Percentiles rank a stretch among this genome's conserved stretches.
These are phyloP conservation scores for Microplitis manilae DNA, from an alignment of 2,888 invertebrate genomes.

Conservation along the genomic window DNA sequence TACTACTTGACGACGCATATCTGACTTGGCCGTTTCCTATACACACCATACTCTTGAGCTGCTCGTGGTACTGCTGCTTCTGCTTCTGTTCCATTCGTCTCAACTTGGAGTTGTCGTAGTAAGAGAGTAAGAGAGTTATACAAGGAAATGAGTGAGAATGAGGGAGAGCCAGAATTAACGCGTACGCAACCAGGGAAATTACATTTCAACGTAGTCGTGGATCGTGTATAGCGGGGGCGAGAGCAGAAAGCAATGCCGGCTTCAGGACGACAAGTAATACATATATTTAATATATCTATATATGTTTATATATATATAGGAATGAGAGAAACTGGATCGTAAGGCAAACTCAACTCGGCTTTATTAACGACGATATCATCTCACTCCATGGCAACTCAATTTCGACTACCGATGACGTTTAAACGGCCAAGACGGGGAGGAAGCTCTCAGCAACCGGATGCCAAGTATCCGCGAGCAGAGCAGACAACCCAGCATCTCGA, in stretches of 20 bases:
- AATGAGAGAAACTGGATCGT: conserved; percentile 5
- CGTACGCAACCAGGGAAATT: conserved; percentile 46
- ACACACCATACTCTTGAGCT: conserved; percentile 2
- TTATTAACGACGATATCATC: conserved; percentile 40
- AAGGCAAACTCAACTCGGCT: conserved; percentile 24
- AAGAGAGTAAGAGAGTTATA: background rate
- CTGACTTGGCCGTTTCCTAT: conserved; percentile 45
- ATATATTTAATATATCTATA: no score
- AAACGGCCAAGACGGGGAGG: background rate
- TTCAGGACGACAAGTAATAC: background rate
- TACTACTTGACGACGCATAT: conserved; percentile 62
- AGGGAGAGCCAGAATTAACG: conserved; percentile 19
- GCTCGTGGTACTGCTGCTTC: background rate
- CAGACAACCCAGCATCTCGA: background rate
- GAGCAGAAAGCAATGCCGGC: background rate
- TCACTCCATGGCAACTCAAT: conserved; percentile 32
- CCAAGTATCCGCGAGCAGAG: conserved; percentile 14
- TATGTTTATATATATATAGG: background rate
- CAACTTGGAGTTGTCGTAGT: background rate
- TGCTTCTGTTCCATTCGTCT: conserved; percentile 21
- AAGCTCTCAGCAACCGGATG: conserved; percentile 41
- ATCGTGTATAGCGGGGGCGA: background rate
- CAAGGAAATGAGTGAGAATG: conserved; percentile 5
- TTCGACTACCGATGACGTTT: conserved; percentile 33
- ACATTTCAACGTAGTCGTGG: conserved; percentile 41